A percentile compares a stretch with the other conserved stretches of the same genome.
Conservation (phyloP, 2,888 invertebrate species). For the Thelaira solivaga region DNA sequence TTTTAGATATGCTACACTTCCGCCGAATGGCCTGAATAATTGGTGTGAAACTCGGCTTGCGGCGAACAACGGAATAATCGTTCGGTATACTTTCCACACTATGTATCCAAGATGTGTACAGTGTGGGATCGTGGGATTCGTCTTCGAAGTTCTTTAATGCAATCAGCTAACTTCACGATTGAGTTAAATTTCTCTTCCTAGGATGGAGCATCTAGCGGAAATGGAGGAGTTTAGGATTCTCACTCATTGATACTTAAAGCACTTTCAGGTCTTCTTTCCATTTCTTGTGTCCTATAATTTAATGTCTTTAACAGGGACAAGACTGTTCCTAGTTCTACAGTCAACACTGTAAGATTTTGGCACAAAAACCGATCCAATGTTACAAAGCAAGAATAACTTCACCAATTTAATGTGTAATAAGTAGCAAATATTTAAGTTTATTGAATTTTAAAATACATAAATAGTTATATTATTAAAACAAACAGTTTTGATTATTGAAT, state of each 20-base stretch:
- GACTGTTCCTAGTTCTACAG: neutral
- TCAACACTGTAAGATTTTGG: neutral
- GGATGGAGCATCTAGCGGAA: neutral
- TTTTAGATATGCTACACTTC: too few species aligned
- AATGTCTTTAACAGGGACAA: neutral
- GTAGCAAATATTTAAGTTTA: too few species aligned
- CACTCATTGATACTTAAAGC: neutral
- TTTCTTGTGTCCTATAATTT: neutral
- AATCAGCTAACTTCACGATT: neutral
- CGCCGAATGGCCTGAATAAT: neutral
- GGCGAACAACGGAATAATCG: neutral
- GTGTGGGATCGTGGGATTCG: neutral
- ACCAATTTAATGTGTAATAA: too few species aligned
- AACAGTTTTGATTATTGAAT: too few species aligned
- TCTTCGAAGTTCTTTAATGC: neutral
- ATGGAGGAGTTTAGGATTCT: neutral
- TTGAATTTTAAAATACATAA: too few species aligned
- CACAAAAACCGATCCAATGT: too few species aligned
- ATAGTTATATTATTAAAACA: too few species aligned
- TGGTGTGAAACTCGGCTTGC: neutral
- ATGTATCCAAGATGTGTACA: neutral
- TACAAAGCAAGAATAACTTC: too few species aligned
- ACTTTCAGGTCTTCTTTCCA: neutral
- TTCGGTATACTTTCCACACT: neutral
- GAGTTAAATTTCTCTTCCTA: neutral